Conservation (phyloP, 2,888 invertebrate genomes). For the Aphrophora alni region DNA sequence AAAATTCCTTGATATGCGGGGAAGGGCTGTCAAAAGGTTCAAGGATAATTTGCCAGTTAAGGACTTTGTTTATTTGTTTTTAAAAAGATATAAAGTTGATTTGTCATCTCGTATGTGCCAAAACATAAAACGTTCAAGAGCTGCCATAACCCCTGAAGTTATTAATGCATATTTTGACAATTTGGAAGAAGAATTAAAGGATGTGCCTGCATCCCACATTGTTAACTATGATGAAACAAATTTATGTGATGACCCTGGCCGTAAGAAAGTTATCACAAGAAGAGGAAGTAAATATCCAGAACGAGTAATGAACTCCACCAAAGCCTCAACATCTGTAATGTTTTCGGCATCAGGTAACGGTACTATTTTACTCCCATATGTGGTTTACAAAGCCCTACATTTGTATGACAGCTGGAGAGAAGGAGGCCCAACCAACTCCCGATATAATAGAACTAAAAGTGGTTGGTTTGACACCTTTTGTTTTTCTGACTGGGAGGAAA, state of each 20-base stretch:
- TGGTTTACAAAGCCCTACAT: constrained; percentile 41
- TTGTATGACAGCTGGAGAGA: constrained; percentile 42
- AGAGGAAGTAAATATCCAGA: constrained; percentile 42
- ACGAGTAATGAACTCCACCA: constrained; percentile 40
- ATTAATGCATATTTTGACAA: constrained; percentile 44
- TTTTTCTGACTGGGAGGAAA: constrained; percentile 53
- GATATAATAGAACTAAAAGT: constrained; percentile 50
- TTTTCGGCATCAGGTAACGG: constrained; percentile 43
- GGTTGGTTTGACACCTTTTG: constrained; percentile 53
- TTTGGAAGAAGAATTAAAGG: constrained; percentile 30
- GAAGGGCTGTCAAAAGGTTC: background rate
- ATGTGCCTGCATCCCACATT: constrained; percentile 35
- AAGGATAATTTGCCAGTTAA: background rate
- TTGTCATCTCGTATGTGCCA: background rate
- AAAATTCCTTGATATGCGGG: background rate
- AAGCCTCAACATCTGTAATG: constrained; percentile 41
- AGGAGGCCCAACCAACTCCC: constrained; percentile 40
- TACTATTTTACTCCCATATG: constrained; percentile 40
- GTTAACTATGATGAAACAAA: constrained; percentile 52
- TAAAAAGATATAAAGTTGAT: background rate
- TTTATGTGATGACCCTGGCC: constrained; percentile 51
- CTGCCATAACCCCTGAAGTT: constrained; percentile 28
- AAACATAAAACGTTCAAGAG: constrained; percentile 39
- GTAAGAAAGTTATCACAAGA: constrained; percentile 33
- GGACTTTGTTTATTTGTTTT: constrained; percentile 7